Base-by-base conservation (phyloP, 2,888 invertebrate species). In the Nephrotoma appendiculata region DNA sequence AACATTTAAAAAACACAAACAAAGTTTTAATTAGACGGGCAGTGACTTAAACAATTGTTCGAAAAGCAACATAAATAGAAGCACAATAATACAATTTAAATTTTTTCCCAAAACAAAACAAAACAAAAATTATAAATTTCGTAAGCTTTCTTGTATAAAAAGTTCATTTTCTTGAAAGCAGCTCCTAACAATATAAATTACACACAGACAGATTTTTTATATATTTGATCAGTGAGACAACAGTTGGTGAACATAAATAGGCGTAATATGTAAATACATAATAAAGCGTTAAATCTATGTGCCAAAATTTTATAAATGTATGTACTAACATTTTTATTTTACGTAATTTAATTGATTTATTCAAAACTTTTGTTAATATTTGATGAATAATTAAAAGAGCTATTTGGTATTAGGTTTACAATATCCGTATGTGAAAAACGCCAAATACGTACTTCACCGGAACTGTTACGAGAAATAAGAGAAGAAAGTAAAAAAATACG, bases 381-480 rank as follows among this genome's bases (percentile, higher is more conserved):
- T 84, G 84, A 42, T 84, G 84, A 42, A 84, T 41, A 84, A 84
- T 84, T 84, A 44, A 15, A 44, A 57, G n/a, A 57, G 41, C 41
- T 86, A 48, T 45, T 48, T 31, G 48, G 12, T 42, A 52, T 57
- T 41, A 57, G n/a, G 88, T 88, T 87, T 86, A 87, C 83, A 71
- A 87, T 88, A 89, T 90, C 89, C 88, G 89, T 88, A 86, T 89
- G 88, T 88, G 89, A 88, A 88, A 90, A 89, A 87, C 89, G 89
- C 89, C 89, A 90, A 87, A 90, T 89, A 89, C 89, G 88, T 88
- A 90, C 90, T 88, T 89, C 89, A 89, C 90, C 90, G 88, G 89
- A 88, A 88, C 88, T 88, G 86, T 48, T 48, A 31, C 12, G 19
- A 7, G 6, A 31, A 19, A 41, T 86, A 31, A 86, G 42, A 41